Evolutionary conservation across 1,140 invertebrate genomes (phyloP).

Genomic region (Physella acuta): DNA sequence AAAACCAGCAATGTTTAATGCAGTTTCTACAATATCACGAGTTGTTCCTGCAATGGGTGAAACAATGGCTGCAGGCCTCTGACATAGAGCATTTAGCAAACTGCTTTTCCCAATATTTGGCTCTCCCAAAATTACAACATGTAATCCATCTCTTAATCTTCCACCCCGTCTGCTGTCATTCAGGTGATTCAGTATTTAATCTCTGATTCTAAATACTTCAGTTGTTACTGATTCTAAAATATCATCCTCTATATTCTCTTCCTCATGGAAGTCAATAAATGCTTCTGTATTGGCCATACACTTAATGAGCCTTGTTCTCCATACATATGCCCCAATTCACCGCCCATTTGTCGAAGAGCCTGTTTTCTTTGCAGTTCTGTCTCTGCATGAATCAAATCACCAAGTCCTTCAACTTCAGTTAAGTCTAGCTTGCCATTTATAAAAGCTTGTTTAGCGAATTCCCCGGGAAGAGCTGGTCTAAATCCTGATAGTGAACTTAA

Average conservation of each 20-base stretch:
- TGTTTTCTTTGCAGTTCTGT: conserved; percentile 84
- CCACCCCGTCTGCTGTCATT: conserved; percentile 76
- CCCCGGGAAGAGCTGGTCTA: conserved; percentile 75
- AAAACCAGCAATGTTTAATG: conserved; percentile 78
- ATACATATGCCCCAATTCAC: conserved; percentile 74
- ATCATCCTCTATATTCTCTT: conserved; percentile 77
- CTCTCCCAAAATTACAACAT: conserved; percentile 69
- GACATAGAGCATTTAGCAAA: conserved; percentile 74
- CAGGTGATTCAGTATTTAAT: conserved; percentile 68
- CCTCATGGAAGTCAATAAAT: conserved; percentile 86
- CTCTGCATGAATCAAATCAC: conserved; percentile 85
- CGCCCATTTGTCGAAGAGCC: conserved; percentile 77
- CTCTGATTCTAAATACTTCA: conserved; percentile 46
- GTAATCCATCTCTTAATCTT: conserved; percentile 66
- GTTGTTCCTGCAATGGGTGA: conserved; percentile 85
- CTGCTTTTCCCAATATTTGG: conserved; percentile 94
- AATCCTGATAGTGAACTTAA: conserved; percentile 69
- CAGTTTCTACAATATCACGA: conserved; percentile 79
- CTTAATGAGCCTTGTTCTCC: conserved; percentile 66
- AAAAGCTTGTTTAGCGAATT: conserved; percentile 74
- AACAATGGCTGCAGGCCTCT: conserved; percentile 81
- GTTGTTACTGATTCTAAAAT: conserved; percentile 62
- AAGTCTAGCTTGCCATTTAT: conserved; percentile 84
- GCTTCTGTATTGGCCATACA: conserved; percentile 76
- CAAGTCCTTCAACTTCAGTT: conserved; percentile 83